Evolutionary conservation across 2,113 vertebrate genomes (phyloP), one percentile per base, ranked within the genome.

Genomic region (Cyrtonyx montezumae): DNA sequence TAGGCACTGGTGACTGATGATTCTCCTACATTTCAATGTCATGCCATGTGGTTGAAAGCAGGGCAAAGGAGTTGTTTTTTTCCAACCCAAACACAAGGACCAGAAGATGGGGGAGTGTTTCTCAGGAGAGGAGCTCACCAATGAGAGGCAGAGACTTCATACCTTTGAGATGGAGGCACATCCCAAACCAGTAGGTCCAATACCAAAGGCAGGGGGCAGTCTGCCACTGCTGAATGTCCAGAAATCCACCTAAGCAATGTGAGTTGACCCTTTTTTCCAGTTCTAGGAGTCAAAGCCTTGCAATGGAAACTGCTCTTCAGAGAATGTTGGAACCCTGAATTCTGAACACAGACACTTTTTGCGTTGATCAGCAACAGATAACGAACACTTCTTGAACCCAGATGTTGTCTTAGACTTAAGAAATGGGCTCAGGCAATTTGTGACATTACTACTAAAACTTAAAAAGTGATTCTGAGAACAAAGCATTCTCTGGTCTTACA

Each of bases 251-350:
- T 96, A 94, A 94, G 91, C 93, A 95, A 86, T 87, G 87, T 82
- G 87, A 66, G 83, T 32, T 92, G 80, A 30, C 93, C 95, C 78
- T 94, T 94, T 94, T 95, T 96, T 85, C 91, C 96, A 90, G 28
- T 12, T 96, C 87, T 96, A 94, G 87, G 79, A 95, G 95, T 82
- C 95, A 96, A 94, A 95, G 93, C 94, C 95, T 96, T 94, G 88
- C 80, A 96, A 96, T 85, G 91, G 69, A 75, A 95, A 94, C 80
- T 96, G 90, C 92, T 96, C 93, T 96, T 95, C 96, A 91, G 15
- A 93, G 85, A 87, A 25, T 76, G 92, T 69, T 96, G 87, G 89
- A 96, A 79, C 92, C 92, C 95, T 95, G 78, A 93, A 93, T 94
- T 93, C 94, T 92, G 93, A 96, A 92, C 84, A 94, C 93, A 97